Base-by-base conservation (phyloP, 2,113 vertebrate genomes). In the Heterocephalus glaber region DNA sequence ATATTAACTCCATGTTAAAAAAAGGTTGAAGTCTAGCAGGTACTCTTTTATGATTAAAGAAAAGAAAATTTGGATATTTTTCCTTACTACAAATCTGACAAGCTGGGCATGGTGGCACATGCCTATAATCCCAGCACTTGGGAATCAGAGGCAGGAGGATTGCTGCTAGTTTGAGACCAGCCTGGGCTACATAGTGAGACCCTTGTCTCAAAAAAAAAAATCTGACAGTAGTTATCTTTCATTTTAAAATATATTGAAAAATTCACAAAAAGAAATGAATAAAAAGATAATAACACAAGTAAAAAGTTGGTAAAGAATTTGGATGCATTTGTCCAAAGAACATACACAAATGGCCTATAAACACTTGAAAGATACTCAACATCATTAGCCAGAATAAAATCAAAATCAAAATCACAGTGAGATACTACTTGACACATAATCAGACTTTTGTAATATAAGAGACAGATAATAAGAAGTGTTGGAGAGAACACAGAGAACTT, bases 161-260 rank as follows among this genome's bases (percentile, higher is more conserved):
- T n/a, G 2, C 33, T 35, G 65, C 12, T 9, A 66, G 65, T n/a
- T 35, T 16, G 44, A 76, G 44, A 11, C 72, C 38, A 47, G 41
- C 41, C 72, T 47, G 41, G 12, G 13, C 26, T 47, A 76, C 5
- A 28, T 14, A 76, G 6, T 76, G 13, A 76, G 72, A 47, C 13
- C 5, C 13, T 76, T 76, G 44, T 76, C 8, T 58, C 35, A 56
- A 58, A 24, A 33, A 79, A 56, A 49, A 58, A 82, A 94, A 65
- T 63, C 76, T n/a, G 41, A 74, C 6, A 56, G 41, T n/a, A 41
- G 22, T 77, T 88, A 77, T 56, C 35, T 26, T 85, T 80, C 70
- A 92, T 74, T 88, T 80, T 87, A 74, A 90, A 86, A 68, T 92
- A 80, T 79, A 17, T 89, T 79, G 35, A 90, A n/a, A 93, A 80